Conservation (phyloP, 2,888 invertebrate genomes). For the Tenodera sinensis region DNA sequence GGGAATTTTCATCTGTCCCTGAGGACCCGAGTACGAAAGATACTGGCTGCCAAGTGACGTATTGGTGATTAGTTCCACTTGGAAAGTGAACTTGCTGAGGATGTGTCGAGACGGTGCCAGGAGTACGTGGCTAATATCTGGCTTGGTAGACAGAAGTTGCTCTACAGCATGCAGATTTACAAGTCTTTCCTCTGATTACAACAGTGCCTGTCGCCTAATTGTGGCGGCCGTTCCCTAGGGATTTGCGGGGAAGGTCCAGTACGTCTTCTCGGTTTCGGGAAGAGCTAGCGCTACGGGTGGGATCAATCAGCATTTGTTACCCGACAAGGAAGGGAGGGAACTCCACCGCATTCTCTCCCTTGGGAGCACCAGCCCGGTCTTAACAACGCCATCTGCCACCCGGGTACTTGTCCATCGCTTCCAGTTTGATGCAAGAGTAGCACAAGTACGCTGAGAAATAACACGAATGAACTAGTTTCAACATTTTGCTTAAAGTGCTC, state of each 20-base stretch:
- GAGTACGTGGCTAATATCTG: background rate
- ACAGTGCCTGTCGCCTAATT: constrained; percentile 3
- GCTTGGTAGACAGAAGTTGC: background rate
- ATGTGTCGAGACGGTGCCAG: background rate
- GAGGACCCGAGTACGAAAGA: too few species aligned
- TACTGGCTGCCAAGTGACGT: too few species aligned
- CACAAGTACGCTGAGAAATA: background rate
- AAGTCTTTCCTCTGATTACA: background rate
- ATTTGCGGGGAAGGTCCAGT: background rate
- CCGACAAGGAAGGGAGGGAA: constrained; percentile 11
- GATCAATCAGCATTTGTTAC: constrained; percentile 26
- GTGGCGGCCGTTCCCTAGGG: constrained; percentile 1
- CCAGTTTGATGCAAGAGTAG: background rate
- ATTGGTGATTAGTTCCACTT: too few species aligned
- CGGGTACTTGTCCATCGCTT: background rate
- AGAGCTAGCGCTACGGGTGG: background rate
- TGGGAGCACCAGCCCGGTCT: background rate
- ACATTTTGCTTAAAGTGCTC: too few species aligned
- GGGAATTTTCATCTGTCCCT: too few species aligned
- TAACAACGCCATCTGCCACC: background rate
- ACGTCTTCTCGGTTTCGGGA: background rate
- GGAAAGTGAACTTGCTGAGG: too few species aligned
- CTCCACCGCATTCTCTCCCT: background rate
- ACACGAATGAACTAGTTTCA: too few species aligned
- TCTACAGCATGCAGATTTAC: background rate